phyloP scores from a whole-genome alignment of 2,888 invertebrate genomes.

The Emmelina monodactyla region DNA sequence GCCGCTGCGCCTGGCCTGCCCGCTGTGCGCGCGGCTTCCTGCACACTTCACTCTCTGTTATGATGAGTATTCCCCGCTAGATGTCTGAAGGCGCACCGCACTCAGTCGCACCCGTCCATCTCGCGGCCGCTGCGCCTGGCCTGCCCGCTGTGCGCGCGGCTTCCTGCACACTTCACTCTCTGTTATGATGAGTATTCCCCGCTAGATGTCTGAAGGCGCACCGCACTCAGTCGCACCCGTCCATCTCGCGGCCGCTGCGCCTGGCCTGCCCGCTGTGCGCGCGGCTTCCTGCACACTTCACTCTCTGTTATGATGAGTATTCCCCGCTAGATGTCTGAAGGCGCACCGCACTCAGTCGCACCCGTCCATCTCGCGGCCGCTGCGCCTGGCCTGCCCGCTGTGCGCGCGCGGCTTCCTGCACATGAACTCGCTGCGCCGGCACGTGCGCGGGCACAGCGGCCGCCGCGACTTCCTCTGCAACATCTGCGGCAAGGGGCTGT shows the following conservation, averaged over 20 bases:
- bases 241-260: constrained; percentile 33
- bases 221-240: constrained; percentile 40
- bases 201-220: constrained; percentile 35
- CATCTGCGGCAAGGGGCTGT: constrained; percentile 68
- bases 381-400: constrained; percentile 43
- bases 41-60: constrained; percentile 60
- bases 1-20: constrained; percentile 44
- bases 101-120: constrained; percentile 36
- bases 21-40: constrained; percentile 50
- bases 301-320: too few species aligned
- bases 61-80: too few species aligned
- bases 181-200: too few species aligned
- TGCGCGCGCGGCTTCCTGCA: constrained; percentile 59
- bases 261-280: constrained; percentile 50
- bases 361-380: constrained; percentile 36
- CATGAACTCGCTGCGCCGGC: constrained; percentile 55
- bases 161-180: constrained; percentile 62
- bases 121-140: constrained; percentile 41
- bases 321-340: constrained; percentile 25
- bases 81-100: constrained; percentile 39
- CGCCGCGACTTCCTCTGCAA: constrained; percentile 66
- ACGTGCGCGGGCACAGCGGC: constrained; percentile 52
- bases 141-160: constrained; percentile 46
- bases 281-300: constrained; percentile 58
- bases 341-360: constrained; percentile 44